phyloP scores from a whole-genome alignment of 37 sponge, comb jelly and placozoan species.

The Petrosia ficiformis region DNA sequence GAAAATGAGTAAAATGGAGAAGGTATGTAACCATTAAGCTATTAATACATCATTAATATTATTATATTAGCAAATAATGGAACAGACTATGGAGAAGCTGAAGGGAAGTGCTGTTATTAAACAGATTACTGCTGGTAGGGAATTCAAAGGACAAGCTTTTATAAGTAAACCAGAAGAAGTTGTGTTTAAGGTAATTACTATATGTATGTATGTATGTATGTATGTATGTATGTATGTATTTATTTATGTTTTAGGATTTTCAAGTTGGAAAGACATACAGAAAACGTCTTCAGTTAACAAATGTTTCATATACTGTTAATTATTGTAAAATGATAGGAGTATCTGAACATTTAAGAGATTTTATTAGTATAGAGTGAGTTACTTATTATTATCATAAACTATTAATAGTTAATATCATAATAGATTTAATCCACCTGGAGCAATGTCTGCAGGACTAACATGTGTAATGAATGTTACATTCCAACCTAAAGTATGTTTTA shows the following conservation, averaged over 20 bases:
- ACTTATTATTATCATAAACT: neutral
- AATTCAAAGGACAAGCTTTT: slow-evolving; percentile 80
- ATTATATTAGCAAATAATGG: slow-evolving; percentile 46
- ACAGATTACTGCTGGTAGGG: slow-evolving; percentile 88
- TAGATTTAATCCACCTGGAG: slow-evolving; percentile 86
- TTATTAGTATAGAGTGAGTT: slow-evolving; percentile 51
- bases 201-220: slow-evolving; percentile 1
- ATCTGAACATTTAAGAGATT: slow-evolving; percentile 67
- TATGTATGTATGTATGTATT: slow-evolving; percentile 1
- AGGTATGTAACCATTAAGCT: slow-evolving; percentile 1
- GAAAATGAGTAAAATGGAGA: slow-evolving; percentile 17
- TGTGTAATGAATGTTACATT: slow-evolving; percentile 84
- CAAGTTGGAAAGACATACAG: slow-evolving; percentile 61
- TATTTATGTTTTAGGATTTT: slow-evolving; percentile 59
- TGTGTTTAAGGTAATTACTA: slow-evolving; percentile 52
- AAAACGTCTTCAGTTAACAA: slow-evolving; percentile 74
- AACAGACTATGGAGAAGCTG: slow-evolving; percentile 53
- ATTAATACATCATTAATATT: neutral
- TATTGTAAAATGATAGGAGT: slow-evolving; percentile 75
- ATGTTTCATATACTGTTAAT: slow-evolving; percentile 93
- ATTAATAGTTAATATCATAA: neutral
- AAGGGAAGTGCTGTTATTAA: slow-evolving; percentile 56
- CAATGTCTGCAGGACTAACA: slow-evolving; percentile 92
- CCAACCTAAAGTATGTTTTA: slow-evolving; percentile 62
- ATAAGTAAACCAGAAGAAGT: slow-evolving; percentile 77